Base-by-base conservation (phyloP, 2,888 invertebrate genomes). In the Anorthoa munda region DNA sequence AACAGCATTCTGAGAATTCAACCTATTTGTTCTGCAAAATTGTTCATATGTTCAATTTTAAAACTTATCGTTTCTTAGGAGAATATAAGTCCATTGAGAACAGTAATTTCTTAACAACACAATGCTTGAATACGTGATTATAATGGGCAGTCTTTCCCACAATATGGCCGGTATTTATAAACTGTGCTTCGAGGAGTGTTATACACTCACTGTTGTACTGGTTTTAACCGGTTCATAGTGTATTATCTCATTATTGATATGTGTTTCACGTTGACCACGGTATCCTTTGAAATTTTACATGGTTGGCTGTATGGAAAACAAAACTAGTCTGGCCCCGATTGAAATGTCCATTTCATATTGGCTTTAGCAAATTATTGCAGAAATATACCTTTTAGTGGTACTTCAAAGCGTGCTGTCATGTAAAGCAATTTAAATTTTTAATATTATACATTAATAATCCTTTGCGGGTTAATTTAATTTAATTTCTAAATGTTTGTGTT, bases 141-240 rank as follows among this genome's bases (percentile, higher is more conserved):
- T 85, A 87, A 88, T 86, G 86, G 86, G 86, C 87, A 89, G 88
- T 87, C 85, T 89, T 90, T 88, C 90, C 87, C 85, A 90, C 90
- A 90, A 89, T 89, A 88, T 79, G 86, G 81, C 15, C 63, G 76
- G 83, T 93, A 91, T 93, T 93, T 93, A 93, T 92, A 93, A 92
- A 89, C 90, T 82, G 69, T 81, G 84, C 46, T 73, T 85, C 80
- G 70, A 72, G 72, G 77, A 71, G 72, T 88, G 88, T 85, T 87
- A 86, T 45, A 88, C 86, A 89, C 83, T 86, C 79, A 76, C 84
- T 75, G 76, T 53, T 26, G 65, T 85, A 88, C 91, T 85, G 88
- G 83, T 81, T 86, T 50, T 68, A 90, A 90, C 91, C 83, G 86
- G 91, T 88, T 84, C 66, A 61, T 31, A 26, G 21, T 13, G 65